Evolutionary conservation across 2,888 invertebrate genomes (phyloP).

Genomic region (Pediacus dermestoides): DNA sequence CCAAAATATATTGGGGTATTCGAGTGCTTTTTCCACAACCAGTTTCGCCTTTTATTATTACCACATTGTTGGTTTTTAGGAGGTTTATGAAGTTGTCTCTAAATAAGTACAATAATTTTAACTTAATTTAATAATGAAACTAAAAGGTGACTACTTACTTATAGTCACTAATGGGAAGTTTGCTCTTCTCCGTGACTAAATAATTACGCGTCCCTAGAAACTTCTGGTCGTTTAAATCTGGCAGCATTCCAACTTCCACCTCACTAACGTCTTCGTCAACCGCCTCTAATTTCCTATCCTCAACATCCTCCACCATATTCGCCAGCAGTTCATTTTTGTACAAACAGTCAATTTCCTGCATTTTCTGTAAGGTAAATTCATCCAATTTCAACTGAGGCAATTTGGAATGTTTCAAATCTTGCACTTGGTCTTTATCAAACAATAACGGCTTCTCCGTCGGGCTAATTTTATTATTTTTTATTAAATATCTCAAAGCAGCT

Average conservation of each 20-base stretch:
- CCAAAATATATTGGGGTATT: conserved; percentile 61
- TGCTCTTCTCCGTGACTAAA: conserved; percentile 35
- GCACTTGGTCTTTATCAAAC: conserved; percentile 47
- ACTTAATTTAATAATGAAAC: conserved; percentile 6
- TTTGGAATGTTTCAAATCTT: conserved; percentile 42
- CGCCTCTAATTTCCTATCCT: conserved; percentile 12
- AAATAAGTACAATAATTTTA: conserved; percentile 4
- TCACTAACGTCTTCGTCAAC: conserved; percentile 8
- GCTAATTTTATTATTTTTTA: conserved; percentile 51
- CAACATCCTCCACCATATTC: conserved; percentile 19
- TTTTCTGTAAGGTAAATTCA: conserved; percentile 40
- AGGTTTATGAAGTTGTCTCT: conserved; percentile 54
- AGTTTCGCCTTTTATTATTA: conserved; percentile 66
- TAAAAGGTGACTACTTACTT: conserved; percentile 39
- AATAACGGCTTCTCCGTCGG: conserved; percentile 52
- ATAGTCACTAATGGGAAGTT: conserved; percentile 46
- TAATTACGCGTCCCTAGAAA: conserved; percentile 31
- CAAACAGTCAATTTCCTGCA: conserved; percentile 46
- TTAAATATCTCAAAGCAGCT: conserved; percentile 56
- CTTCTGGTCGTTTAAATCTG: conserved; percentile 21
- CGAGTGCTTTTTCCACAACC: conserved; percentile 74
- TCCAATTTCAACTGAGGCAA: conserved; percentile 32
- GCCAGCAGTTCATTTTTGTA: conserved; percentile 31
- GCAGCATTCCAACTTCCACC: conserved; percentile 7
- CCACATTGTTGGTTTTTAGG: conserved; percentile 52